Evolutionary conservation across 2,888 invertebrate species (phyloP), one percentile per base, ranked within the genome.

Genomic region (Euplexia lucipara): DNA sequence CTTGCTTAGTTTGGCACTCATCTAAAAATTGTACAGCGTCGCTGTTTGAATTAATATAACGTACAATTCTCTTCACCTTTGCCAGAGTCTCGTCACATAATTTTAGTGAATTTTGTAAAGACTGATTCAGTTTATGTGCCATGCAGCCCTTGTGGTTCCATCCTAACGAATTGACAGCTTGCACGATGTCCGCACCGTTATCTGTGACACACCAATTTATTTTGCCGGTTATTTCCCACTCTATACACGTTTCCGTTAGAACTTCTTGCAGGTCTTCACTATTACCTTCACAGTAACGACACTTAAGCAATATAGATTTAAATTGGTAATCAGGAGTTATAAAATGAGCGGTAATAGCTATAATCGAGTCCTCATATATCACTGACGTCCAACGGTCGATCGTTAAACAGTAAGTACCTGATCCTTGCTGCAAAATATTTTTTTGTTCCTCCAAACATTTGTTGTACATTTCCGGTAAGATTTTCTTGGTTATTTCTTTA

Each of bases 291-390:
- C 44, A 34, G 32, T 35, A 18, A 10, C 9, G 3, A n/a, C 69
- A 47, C 10, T 69, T 65, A 9, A 65, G 12, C 16, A 57, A 26
- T 1, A 58, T 37, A 6, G 65, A 69, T 58, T 69, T 39, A 12
- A 69, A 57, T 58, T 39, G 9, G 3, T 22, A 65, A n/a, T 69
- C 37, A 5, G 58, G 12, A 16, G 69, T 47, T 14, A 68, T 69
- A 22, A 57, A 65, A 45, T 65, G 65, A 10, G 35, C 65, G n/a
- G 45, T 26, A 12, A 65, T 68, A 10, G 45, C 45, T 14, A 68
- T n/a, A 14, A 65, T 5, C 16, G 9, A 4, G 5, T 68, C 37
- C 3, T n/a, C 7, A 32, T 62, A 22, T 1, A 12, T 32, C 1
- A 1, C 18, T 26, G 56, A 12, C 0, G 16, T n/a, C 69, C 58